phyloP scores from a whole-genome alignment of 2,113 vertebrate species.

The Crypturellus undulatus region DNA sequence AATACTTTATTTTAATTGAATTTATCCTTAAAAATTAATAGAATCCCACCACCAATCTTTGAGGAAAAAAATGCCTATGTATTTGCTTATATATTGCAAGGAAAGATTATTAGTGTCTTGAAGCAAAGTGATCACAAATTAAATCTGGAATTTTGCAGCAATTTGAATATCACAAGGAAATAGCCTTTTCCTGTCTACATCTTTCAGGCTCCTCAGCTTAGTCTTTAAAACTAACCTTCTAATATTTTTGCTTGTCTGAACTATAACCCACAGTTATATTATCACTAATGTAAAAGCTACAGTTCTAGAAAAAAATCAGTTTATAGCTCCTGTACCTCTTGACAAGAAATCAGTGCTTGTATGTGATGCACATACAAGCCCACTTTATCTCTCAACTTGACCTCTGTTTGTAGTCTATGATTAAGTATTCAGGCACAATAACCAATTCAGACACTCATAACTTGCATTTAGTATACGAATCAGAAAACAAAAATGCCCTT shows the following conservation, averaged over 20 bases:
- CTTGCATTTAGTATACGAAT: neutral
- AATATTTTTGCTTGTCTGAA: slow-evolving; percentile 25
- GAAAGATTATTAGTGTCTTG: slow-evolving; percentile 75
- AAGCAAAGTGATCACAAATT: slow-evolving; percentile 69
- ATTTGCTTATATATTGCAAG: slow-evolving; percentile 69
- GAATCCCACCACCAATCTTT: slow-evolving; percentile 67
- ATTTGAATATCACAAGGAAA: slow-evolving; percentile 76
- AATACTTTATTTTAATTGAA: slow-evolving; percentile 75
- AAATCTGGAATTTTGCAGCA: slow-evolving; percentile 69
- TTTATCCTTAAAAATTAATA: slow-evolving; percentile 79
- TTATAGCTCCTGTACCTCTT: slow-evolving; percentile 54
- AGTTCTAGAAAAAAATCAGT: slow-evolving; percentile 62
- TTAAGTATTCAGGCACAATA: slow-evolving; percentile 50
- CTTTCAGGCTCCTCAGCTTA: slow-evolving; percentile 67
- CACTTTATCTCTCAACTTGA: slow-evolving; percentile 60
- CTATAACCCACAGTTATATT: neutral
- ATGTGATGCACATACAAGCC: slow-evolving; percentile 52
- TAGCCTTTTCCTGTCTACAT: slow-evolving; percentile 70
- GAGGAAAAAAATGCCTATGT: slow-evolving; percentile 41
- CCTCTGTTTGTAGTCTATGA: slow-evolving; percentile 72
- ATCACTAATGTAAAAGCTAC: slow-evolving; percentile 49
- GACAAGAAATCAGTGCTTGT: slow-evolving; percentile 48
- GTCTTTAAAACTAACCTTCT: neutral
- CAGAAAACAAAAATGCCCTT: neutral
- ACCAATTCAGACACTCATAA: neutral